phyloP scores from a whole-genome alignment of 2,888 invertebrate species.

The Didymodactylos carnosus region DNA sequence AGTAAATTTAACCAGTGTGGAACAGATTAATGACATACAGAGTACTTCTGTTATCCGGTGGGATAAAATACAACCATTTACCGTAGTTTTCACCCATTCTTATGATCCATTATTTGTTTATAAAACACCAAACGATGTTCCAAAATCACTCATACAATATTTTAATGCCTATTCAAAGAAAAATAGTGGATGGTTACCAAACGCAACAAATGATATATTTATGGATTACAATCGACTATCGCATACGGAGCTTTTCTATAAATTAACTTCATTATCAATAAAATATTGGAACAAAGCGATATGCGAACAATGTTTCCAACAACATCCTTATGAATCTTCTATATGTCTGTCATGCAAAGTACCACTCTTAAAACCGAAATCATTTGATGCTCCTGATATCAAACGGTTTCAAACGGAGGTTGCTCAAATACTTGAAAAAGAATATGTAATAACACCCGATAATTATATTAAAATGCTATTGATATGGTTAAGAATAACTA shows the following conservation, averaged over 20 bases:
- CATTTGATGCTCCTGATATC: neutral
- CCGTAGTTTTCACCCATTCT: neutral
- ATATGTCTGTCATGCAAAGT: neutral
- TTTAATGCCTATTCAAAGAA: neutral
- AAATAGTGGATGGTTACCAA: neutral
- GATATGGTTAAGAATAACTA: conserved; percentile 28
- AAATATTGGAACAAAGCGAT: neutral
- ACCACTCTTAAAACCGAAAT: neutral
- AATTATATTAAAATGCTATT: conserved; percentile 30
- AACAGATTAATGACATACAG: neutral
- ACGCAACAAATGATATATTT: neutral
- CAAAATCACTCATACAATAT: neutral
- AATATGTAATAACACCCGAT: conserved; percentile 27
- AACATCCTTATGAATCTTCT: neutral
- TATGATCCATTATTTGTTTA: neutral
- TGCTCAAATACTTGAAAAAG: neutral
- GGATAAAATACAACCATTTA: neutral
- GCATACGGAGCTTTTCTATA: neutral
- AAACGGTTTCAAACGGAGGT: neutral
- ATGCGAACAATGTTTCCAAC: neutral
- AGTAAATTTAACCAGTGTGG: neutral
- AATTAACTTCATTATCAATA: neutral
- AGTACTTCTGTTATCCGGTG: neutral
- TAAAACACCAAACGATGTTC: neutral
- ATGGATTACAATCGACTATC: neutral